Percentiles rank a stretch among this genome's conserved stretches.
Conservation (phyloP, 1,140 invertebrate genomes). For the Charaxes varanes region DNA sequence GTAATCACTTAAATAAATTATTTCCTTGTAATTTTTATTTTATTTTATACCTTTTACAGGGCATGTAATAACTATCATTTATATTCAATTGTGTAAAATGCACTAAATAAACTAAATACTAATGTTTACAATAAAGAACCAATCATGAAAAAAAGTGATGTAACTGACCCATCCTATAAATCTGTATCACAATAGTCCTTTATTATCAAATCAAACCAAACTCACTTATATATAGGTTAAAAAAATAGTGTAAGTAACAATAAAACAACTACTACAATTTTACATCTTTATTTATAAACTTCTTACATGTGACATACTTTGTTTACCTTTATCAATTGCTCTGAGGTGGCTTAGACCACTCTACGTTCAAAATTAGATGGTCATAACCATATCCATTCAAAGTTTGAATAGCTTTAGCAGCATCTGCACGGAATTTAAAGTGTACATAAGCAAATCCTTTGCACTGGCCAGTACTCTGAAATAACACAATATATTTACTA, state of each 20-base stretch:
- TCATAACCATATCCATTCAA: constrained; percentile 98
- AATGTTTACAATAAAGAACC: too few species aligned
- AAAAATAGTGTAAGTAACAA: neutral
- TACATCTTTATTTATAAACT: constrained; percentile 12
- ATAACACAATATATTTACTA: constrained; percentile 24
- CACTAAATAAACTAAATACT: too few species aligned
- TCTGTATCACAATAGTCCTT: too few species aligned
- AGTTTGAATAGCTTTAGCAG: constrained; percentile 90
- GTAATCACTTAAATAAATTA: constrained; percentile 15
- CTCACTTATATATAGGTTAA: too few species aligned
- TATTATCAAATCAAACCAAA: too few species aligned
- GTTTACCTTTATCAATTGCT: constrained; percentile 39
- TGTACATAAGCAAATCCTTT: constrained; percentile 98
- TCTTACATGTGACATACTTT: constrained; percentile 1
- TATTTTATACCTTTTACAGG: neutral
- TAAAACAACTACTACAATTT: too few species aligned
- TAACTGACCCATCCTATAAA: too few species aligned
- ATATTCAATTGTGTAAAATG: too few species aligned
- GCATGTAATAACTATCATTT: neutral
- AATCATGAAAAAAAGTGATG: too few species aligned
- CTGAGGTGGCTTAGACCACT: constrained; percentile 95
- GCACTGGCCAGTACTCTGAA: constrained; percentile 83
- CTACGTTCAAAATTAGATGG: constrained; percentile 97
- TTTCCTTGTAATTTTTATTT: neutral
- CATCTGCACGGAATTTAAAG: constrained; percentile 92